Percentiles rank a stretch among this genome's conserved stretches.
These are phyloP conservation scores for Nudaria mundana DNA, from an alignment of 2,888 invertebrate genomes.

Conservation along the genomic window DNA sequence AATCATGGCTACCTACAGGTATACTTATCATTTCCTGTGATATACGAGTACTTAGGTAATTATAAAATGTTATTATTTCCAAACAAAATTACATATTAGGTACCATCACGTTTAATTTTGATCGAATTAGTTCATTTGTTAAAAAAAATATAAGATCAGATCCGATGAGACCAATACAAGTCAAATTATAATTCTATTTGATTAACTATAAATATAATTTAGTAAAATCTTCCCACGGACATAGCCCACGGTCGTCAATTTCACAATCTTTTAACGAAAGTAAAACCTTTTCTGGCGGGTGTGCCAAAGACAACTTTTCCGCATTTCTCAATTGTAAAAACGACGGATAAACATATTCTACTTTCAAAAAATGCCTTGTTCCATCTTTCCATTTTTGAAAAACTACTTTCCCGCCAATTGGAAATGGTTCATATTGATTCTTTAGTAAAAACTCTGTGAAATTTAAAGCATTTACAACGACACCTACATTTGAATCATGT, in stretches of 20 bases:
- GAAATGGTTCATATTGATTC: slow-evolving; percentile 53
- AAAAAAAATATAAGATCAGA: too few species aligned
- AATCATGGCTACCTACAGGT: too few species aligned
- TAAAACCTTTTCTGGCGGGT: slow-evolving; percentile 44
- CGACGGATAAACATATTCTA: slow-evolving; percentile 55
- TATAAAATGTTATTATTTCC: too few species aligned
- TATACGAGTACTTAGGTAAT: too few species aligned
- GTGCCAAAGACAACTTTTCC: slow-evolving; percentile 29
- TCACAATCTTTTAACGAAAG: slow-evolving; percentile 45
- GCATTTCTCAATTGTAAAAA: slow-evolving; percentile 47
- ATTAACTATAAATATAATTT: slow-evolving; percentile 11
- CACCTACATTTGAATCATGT: slow-evolving; percentile 60
- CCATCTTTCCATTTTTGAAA: slow-evolving; percentile 61
- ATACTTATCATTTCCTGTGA: too few species aligned
- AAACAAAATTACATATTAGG: too few species aligned
- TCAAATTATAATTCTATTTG: too few species aligned
- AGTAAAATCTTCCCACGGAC: slow-evolving; percentile 44
- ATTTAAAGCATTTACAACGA: slow-evolving; percentile 43
- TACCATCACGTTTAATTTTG: too few species aligned
- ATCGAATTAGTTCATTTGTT: too few species aligned
- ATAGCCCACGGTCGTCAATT: slow-evolving; percentile 43
- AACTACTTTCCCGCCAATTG: slow-evolving; percentile 62
- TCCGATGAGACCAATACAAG: too few species aligned
- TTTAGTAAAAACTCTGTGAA: slow-evolving; percentile 45
- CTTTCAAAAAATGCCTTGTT: slow-evolving; percentile 43